phyloP scores from a whole-genome alignment of 2,113 vertebrate genomes.

The Phocoena sinus region DNA sequence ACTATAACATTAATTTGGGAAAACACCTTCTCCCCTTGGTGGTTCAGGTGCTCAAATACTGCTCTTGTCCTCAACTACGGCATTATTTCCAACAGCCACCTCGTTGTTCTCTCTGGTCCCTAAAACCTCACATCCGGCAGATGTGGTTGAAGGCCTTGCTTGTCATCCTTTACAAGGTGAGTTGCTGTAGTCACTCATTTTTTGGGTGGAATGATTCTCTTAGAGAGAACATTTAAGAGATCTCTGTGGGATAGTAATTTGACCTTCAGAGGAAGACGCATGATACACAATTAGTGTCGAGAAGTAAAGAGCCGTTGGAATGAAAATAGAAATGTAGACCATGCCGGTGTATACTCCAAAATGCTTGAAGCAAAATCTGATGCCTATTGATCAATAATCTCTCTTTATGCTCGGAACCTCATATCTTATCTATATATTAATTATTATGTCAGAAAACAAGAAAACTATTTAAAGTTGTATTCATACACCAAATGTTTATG shows the following conservation, averaged over 20 bases:
- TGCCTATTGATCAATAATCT: background rate
- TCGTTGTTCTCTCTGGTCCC: conserved; percentile 96
- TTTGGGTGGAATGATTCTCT: background rate
- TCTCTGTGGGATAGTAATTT: background rate
- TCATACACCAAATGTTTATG: background rate
- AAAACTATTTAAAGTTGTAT: background rate
- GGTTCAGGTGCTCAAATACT: conserved; percentile 98
- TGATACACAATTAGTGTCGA: background rate
- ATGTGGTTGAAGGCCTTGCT: conserved; percentile 98
- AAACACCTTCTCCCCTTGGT: conserved; percentile 98
- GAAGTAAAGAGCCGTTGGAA: background rate
- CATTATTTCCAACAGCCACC: conserved; percentile 99
- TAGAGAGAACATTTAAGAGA: background rate
- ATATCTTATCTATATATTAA: background rate
- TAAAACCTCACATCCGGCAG: conserved; percentile 95
- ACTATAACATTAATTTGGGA: conserved; percentile 96
- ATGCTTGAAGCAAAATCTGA: background rate
- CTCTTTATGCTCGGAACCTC: background rate
- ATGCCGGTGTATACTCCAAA: background rate
- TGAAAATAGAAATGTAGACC: background rate
- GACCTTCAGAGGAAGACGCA: background rate
- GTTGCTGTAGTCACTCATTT: background rate
- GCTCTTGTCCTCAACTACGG: conserved; percentile 95
- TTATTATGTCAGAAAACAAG: conserved; percentile 6
- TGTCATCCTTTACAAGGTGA: conserved; percentile 98